These are phyloP conservation scores for Sebastes cheni DNA, from an alignment of 2,797 vertebrate genomes.

Conservation along the genomic window DNA sequence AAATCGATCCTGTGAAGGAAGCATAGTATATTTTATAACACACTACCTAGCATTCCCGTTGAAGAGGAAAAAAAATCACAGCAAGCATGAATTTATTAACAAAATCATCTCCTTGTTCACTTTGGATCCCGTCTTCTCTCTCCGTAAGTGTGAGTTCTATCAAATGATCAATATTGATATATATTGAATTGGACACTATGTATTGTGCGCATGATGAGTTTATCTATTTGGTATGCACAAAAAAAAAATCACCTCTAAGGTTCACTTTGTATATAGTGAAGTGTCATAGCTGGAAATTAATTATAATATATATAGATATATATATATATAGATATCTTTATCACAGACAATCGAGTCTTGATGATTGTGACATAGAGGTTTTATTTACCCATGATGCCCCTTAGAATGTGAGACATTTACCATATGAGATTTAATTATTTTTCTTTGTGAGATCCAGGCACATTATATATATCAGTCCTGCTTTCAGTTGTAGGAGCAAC, in stretches of 20 bases:
- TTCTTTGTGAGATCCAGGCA: slow-evolving; percentile 39
- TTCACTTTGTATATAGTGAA: slow-evolving; percentile 74
- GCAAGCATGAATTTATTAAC: slow-evolving; percentile 47
- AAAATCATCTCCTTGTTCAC: slow-evolving; percentile 33
- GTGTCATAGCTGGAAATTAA: slow-evolving; percentile 70
- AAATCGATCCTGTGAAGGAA: slow-evolving; percentile 38
- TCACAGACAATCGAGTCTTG: slow-evolving; percentile 78
- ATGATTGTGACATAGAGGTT: slow-evolving; percentile 72
- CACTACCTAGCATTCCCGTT: slow-evolving; percentile 58
- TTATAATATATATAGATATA: slow-evolving; percentile 59
- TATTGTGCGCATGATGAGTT: slow-evolving; percentile 66
- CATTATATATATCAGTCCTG: slow-evolving; percentile 20
- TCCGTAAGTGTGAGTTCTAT: slow-evolving; percentile 38
- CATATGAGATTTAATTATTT: slow-evolving; percentile 28
- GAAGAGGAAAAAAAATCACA: slow-evolving; percentile 8
- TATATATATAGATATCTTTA: slow-evolving; percentile 71
- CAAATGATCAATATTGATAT: slow-evolving; percentile 53
- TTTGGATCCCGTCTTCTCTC: slow-evolving; percentile 16
- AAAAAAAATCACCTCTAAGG: slow-evolving; percentile 33
- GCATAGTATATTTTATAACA: slow-evolving; percentile 66
- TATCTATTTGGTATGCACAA: slow-evolving; percentile 52
- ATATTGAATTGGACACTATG: slow-evolving; percentile 59
- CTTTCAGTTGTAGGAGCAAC: slow-evolving; percentile 10
- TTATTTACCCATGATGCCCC: slow-evolving; percentile 61
- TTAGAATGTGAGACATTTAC: slow-evolving; percentile 61